These are phyloP conservation scores for Salvelinus fontinalis DNA, from an alignment of 2,113 vertebrate genomes.

Conservation along the genomic window DNA sequence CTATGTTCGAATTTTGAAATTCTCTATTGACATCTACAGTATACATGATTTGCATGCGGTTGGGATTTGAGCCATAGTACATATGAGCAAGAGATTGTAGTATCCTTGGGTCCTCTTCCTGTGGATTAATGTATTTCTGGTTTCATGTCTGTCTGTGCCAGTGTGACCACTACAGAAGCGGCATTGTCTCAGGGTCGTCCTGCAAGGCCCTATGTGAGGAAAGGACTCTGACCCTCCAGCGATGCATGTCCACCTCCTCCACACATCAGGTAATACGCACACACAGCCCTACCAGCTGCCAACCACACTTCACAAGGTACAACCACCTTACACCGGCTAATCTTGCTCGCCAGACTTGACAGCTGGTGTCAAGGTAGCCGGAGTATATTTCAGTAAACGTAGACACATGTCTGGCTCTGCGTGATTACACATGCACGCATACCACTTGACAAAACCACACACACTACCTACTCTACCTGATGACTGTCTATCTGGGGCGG, in stretches of 20 bases:
- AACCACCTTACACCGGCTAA: too few species aligned
- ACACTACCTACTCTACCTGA: neutral
- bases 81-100: neutral
- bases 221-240: constrained; percentile 81
- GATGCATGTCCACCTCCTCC: constrained; percentile 85
- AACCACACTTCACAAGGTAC: too few species aligned
- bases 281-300: neutral
- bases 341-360: too few species aligned
- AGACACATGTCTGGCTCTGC: too few species aligned
- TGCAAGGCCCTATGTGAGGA: constrained; percentile 91
- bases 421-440: too few species aligned
- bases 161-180: constrained; percentile 95
- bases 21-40: too few species aligned
- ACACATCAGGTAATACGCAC: constrained; percentile 56
- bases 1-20: too few species aligned
- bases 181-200: constrained; percentile 90
- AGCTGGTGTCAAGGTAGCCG: too few species aligned
- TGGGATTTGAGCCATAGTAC: too few species aligned
- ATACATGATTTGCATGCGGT: too few species aligned
- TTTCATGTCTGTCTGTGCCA: constrained; percentile 58
- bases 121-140: constrained; percentile 16
- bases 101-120: constrained; percentile 1
- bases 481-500: constrained; percentile 1
- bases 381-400: too few species aligned
- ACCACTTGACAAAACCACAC: neutral